These are phyloP conservation scores for Augochlora pura DNA, from an alignment of 1,140 invertebrate genomes.

Conservation along the genomic window DNA sequence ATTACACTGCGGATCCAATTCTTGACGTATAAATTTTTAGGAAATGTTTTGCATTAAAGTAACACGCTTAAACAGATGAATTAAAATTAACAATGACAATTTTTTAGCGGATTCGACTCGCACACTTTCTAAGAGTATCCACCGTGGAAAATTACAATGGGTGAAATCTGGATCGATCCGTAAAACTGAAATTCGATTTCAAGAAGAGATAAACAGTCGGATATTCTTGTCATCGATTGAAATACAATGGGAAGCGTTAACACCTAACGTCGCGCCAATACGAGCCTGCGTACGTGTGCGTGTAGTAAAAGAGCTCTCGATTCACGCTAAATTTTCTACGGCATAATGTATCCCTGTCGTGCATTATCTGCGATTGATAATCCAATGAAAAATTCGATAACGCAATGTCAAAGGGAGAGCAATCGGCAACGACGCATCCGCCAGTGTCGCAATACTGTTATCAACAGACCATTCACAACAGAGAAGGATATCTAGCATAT, in stretches of 20 bases:
- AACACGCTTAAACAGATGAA: too few species aligned
- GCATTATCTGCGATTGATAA: not conserved
- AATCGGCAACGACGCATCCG: not conserved
- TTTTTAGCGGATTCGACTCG: not conserved
- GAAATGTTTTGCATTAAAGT: too few species aligned
- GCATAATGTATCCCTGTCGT: not conserved
- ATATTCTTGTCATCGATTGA: not conserved
- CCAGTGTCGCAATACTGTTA: not conserved
- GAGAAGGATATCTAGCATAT: not conserved
- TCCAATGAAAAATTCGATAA: slow-evolving; percentile 12
- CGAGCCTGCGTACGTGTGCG: not conserved
- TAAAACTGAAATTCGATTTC: slow-evolving; percentile 25
- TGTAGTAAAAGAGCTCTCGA: not conserved
- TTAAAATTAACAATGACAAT: too few species aligned
- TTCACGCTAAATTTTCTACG: not conserved
- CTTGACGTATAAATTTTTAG: too few species aligned
- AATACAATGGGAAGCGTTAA: slow-evolving; percentile 2
- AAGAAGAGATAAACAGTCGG: slow-evolving; percentile 13
- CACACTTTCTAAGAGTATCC: too few species aligned
- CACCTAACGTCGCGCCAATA: not conserved
- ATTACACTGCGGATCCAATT: too few species aligned
- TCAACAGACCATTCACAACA: slow-evolving; percentile 7
- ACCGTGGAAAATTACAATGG: not conserved
- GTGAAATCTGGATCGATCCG: not conserved
- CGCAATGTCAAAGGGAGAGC: not conserved